Evolutionary conservation across 2,888 invertebrate genomes (phyloP), one percentile per base, ranked within the genome.

Genomic region (Lypha dubia): DNA sequence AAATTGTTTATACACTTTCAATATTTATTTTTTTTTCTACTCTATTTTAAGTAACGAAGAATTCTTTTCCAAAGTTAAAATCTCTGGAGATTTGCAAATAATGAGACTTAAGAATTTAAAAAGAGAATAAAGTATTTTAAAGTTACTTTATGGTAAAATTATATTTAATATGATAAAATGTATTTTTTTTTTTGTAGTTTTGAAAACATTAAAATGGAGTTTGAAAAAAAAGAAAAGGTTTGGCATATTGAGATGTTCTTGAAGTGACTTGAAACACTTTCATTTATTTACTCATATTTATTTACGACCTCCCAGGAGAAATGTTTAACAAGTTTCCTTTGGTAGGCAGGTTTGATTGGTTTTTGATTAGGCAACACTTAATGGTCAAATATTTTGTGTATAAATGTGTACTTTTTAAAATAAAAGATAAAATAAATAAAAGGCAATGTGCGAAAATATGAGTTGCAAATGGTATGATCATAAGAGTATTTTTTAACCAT

Each of bases 1-100:
- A 75, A 65, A 49, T 35, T 73, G n/a, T 35, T 46, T 17, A 24
- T 6, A 17, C n/a, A n/a, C 20, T 49, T 46, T 17, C 11, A 41
- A 11, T 13, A 15, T n/a, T 3, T 67, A 67, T 58, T 13, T 24
- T 67, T 76, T 58, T 13, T 24, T 41, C 4, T 24, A 49, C 24
- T 58, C 38, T 22, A 28, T 15, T 28, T 60, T 20, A 20, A 44
- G 41, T 79, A 71, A 63, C 15, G 44, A 11, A 24, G 71, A 79
- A 79, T 62, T 70, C 51, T 70, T n/a, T 65, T 38, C 32, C 46
- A 46, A 46, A 56, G n/a, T 71, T 74, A 24, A 24, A 73, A 73
- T 79, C 79, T 70, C 79, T 15, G 15, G 79, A 62, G 71, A 51
- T 53, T 56, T 71, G 71, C 56, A 79, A 79, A 77, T 70, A 65